Percentiles rank a stretch among this genome's conserved stretches.
Conservation (phyloP, 2,888 invertebrate species). For the Thera britannica region DNA sequence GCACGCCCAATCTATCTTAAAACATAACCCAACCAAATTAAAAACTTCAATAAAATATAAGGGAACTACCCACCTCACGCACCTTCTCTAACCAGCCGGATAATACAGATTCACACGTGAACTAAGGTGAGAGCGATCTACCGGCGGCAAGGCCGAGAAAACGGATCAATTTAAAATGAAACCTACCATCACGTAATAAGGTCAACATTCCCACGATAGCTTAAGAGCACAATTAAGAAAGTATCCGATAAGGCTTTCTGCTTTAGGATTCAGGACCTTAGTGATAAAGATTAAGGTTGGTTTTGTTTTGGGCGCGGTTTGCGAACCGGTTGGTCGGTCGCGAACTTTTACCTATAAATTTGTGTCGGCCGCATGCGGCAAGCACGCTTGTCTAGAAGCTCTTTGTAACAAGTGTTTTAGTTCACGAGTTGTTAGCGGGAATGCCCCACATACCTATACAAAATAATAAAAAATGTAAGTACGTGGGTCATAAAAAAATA, state of each 20-base stretch:
- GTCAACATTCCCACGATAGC: constrained; percentile 70
- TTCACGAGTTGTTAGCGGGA: constrained; percentile 46
- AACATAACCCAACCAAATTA: constrained; percentile 67
- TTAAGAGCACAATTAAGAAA: constrained; percentile 81
- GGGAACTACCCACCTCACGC: constrained; percentile 66
- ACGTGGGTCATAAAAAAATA: too few relatives aligned
- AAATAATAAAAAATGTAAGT: too few relatives aligned
- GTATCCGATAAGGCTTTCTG: constrained; percentile 73
- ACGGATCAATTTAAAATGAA: constrained; percentile 65
- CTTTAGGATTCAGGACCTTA: constrained; percentile 62
- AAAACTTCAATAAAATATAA: constrained; percentile 65
- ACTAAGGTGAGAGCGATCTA: constrained; percentile 82
- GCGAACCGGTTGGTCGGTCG: constrained; percentile 79
- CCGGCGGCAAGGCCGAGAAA: constrained; percentile 81
- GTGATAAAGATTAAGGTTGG: constrained; percentile 56
- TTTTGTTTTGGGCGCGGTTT: constrained; percentile 52
- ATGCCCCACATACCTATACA: too few relatives aligned
- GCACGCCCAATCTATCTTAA: constrained; percentile 73
- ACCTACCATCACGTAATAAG: constrained; percentile 67
- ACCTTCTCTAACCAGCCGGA: constrained; percentile 73
- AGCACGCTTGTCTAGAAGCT: constrained; percentile 72
- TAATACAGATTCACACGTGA: constrained; percentile 83
- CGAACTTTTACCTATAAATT: constrained; percentile 86
- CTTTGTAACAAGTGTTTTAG: constrained; percentile 56
- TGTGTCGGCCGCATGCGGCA: constrained; percentile 76